phyloP scores from a whole-genome alignment of 2,113 vertebrate species.

The Bufo bufo region DNA sequence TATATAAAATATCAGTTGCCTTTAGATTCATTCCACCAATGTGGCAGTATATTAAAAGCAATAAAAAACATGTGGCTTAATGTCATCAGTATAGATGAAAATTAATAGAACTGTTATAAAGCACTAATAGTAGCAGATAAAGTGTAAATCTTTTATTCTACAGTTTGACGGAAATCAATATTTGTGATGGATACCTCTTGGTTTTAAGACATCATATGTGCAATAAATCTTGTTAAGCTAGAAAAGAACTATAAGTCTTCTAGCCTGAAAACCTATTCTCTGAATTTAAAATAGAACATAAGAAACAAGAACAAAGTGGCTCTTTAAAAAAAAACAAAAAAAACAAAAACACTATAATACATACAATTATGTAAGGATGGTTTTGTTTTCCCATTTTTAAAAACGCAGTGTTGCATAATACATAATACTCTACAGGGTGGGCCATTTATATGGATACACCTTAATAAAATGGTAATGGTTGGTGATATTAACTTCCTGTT shows the following conservation, averaged over 20 bases:
- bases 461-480: too few species aligned
- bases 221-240: slow-evolving; percentile 39
- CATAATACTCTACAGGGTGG: not conserved
- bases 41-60: not conserved
- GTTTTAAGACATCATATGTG: not conserved
- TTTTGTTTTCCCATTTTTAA: not conserved
- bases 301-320: not conserved
- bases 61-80: not conserved
- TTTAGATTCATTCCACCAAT: not conserved
- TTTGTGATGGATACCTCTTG: slow-evolving; percentile 14
- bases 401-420: not conserved
- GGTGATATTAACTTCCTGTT: too few species aligned
- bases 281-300: not conserved
- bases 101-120: not conserved
- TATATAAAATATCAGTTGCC: not conserved
- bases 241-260: slow-evolving; percentile 20
- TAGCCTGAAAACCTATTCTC: not conserved
- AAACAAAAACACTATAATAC: not conserved
- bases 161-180: slow-evolving; percentile 6
- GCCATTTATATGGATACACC: too few species aligned
- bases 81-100: not conserved
- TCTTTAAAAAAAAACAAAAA: not conserved
- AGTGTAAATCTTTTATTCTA: not conserved
- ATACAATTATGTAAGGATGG: not conserved
- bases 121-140: not conserved